phyloP scores from a whole-genome alignment of 2,113 vertebrate genomes.

The Leucosticte australis region DNA sequence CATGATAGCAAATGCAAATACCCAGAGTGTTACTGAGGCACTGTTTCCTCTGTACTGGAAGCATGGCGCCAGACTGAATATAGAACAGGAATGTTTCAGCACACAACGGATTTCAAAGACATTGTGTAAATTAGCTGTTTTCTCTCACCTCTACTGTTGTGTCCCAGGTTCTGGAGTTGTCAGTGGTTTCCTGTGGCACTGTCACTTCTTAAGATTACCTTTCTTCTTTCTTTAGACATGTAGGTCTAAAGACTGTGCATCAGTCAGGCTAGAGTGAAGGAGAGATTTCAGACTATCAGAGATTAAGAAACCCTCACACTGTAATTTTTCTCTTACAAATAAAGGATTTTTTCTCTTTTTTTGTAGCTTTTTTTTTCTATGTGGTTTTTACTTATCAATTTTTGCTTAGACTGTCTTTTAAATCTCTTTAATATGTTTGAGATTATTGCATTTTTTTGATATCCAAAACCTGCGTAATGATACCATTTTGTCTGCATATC shows the following conservation, averaged over 20 bases:
- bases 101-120: not conserved
- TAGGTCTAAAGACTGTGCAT: not conserved
- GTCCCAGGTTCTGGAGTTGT: not conserved
- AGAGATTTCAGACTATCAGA: not conserved
- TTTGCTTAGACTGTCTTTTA: not conserved
- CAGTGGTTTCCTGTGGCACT: not conserved
- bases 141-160: not conserved
- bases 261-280: not conserved
- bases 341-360: not conserved
- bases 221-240: not conserved
- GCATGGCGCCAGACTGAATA: not conserved
- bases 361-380: not conserved
- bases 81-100: not conserved
- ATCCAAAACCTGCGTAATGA: not conserved
- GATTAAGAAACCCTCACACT: not conserved
- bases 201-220: not conserved
- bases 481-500: not conserved
- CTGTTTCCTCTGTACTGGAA: not conserved
- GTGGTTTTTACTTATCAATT: not conserved
- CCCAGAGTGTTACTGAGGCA: not conserved
- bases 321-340: not conserved
- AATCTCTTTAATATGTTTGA: not conserved
- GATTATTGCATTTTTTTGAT: not conserved
- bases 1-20: not conserved
- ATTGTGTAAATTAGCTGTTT: not conserved